Evolutionary conservation across 23 tunicate species (phyloP).

Genomic region (Halocynthia roretzi): DNA sequence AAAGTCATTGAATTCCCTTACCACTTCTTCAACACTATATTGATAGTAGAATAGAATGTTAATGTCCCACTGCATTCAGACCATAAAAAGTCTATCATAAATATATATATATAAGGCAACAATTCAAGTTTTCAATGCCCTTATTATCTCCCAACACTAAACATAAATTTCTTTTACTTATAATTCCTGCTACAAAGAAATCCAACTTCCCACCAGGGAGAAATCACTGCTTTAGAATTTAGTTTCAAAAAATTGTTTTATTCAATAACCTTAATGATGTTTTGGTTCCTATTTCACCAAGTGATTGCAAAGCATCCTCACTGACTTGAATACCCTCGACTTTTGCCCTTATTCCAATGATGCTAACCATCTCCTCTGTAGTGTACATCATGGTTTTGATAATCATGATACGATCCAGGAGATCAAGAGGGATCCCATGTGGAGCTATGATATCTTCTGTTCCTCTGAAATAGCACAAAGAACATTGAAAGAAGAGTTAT

Average conservation of each 20-base stretch:
- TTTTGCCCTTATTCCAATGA: conserved; percentile 78
- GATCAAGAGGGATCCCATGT: conserved; percentile 95
- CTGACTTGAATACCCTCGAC: conserved; percentile 91
- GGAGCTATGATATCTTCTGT: conserved; percentile 92
- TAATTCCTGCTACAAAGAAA: no score
- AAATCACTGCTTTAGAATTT: no score
- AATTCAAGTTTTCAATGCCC: no score
- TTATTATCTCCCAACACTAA: no score
- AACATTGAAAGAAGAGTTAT: neutral
- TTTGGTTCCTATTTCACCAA: conserved; percentile 83
- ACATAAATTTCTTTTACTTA: no score
- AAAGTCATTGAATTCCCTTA: neutral
- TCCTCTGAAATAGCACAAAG: conserved; percentile 39
- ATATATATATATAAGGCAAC: no score
- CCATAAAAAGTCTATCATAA: no score
- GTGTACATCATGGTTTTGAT: conserved; percentile 96
- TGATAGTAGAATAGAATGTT: neutral
- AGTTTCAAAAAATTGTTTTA: no score
- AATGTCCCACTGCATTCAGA: no score
- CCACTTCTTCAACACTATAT: neutral
- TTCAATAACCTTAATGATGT: conserved; percentile 71
- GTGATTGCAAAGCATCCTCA: conserved; percentile 61
- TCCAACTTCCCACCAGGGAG: no score
- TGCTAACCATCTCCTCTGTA: conserved; percentile 74
- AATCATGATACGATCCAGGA: conserved; percentile 93